phyloP scores from a whole-genome alignment of 1,140 invertebrate species.

The Drosophila repletoides region DNA sequence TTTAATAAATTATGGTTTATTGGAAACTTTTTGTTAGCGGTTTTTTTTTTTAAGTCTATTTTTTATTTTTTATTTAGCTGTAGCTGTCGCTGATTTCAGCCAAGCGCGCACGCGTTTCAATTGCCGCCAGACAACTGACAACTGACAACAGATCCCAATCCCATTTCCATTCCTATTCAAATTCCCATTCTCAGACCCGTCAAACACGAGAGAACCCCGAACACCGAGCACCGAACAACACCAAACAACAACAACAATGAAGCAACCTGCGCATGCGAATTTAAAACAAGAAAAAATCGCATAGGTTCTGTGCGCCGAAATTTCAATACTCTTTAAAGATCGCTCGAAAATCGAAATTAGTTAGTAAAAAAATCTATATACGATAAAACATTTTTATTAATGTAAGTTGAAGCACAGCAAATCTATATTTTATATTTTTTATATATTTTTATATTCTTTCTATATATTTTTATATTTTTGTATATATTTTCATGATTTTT shows the following conservation, averaged over 20 bases:
- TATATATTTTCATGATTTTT: no score
- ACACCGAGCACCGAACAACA: slow-evolving; percentile 17
- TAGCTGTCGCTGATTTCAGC: slow-evolving; percentile 56
- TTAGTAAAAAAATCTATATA: no score
- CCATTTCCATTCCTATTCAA: slow-evolving; percentile 49
- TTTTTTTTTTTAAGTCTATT: slow-evolving; percentile 10
- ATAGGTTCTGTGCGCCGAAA: no score
- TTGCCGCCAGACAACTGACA: slow-evolving; percentile 64
- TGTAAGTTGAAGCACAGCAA: no score
- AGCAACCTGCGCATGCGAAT: slow-evolving; percentile 65
- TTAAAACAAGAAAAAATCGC: no score
- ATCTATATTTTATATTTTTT: no score
- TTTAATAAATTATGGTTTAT: slow-evolving; percentile 11
- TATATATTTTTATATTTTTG: no score
- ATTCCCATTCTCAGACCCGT: not conserved
- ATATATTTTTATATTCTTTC: no score
- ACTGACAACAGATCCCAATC: slow-evolving; percentile 41
- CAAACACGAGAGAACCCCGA: slow-evolving; percentile 3
- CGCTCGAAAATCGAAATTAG: no score
- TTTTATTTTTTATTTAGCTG: slow-evolving; percentile 26
- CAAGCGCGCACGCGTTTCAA: slow-evolving; percentile 64
- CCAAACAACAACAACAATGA: slow-evolving; percentile 5
- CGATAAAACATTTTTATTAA: no score
- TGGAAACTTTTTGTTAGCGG: slow-evolving; percentile 25
- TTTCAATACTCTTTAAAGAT: no score